These are phyloP conservation scores for Yponomeuta plumbellus DNA, from an alignment of 2,888 invertebrate species.

Conservation along the genomic window DNA sequence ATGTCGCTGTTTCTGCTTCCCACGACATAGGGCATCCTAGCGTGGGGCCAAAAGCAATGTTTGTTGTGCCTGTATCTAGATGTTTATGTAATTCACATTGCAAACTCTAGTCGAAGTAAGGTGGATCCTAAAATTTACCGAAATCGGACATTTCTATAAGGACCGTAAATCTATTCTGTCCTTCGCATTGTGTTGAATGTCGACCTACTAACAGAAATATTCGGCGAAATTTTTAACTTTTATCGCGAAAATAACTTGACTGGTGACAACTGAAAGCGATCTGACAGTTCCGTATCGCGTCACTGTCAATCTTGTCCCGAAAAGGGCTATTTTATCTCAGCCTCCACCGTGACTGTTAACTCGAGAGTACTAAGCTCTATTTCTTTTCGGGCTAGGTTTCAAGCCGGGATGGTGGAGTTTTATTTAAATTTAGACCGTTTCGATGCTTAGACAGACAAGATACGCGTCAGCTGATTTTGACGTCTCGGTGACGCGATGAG, in stretches of 20 bases:
- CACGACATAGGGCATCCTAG: no score
- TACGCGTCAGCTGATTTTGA: slow-evolving; percentile 52
- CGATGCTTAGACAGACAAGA: slow-evolving; percentile 9
- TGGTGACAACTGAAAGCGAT: slow-evolving; percentile 29
- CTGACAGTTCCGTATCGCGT: slow-evolving; percentile 54
- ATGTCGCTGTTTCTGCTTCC: no score
- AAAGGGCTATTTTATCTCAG: not conserved
- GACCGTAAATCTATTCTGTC: no score
- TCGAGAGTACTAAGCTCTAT: not conserved
- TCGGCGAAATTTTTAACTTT: no score
- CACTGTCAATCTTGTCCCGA: slow-evolving; percentile 51
- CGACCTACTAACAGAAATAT: no score
- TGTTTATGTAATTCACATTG: no score
- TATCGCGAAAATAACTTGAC: slow-evolving; percentile 18
- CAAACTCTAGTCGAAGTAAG: no score
- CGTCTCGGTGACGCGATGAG: slow-evolving; percentile 36
- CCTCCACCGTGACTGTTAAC: not conserved
- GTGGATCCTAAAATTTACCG: no score
- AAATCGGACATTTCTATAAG: no score
- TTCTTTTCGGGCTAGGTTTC: not conserved
- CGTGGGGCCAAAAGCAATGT: no score
- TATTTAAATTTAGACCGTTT: slow-evolving; percentile 34
- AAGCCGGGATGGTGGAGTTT: slow-evolving; percentile 15
- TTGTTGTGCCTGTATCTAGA: no score
- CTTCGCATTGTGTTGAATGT: no score